Conservation (phyloP, 2,113 vertebrate genomes). For the Lethenteron reissneri region DNA sequence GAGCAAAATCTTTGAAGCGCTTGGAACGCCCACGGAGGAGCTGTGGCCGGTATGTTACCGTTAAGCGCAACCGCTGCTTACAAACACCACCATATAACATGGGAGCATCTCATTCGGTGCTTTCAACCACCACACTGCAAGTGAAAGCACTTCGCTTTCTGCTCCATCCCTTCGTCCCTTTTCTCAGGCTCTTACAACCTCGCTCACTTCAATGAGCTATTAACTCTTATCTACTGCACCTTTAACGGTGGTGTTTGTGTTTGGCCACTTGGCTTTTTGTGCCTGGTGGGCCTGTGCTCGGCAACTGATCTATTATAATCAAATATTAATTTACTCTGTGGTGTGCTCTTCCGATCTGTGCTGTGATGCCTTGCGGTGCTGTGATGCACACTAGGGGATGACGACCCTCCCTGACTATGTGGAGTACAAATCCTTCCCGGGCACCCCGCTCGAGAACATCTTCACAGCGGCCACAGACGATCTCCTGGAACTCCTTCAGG, state of each 20-base stretch:
- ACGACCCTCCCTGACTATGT: slow-evolving; percentile 74
- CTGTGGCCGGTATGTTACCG: slow-evolving; percentile 58
- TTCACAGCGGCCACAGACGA: slow-evolving; percentile 87
- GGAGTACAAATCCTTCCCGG: slow-evolving; percentile 72
- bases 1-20: slow-evolving; percentile 82
- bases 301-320: background rate
- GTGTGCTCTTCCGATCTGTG: background rate
- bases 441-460: slow-evolving; percentile 71
- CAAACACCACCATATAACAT: background rate
- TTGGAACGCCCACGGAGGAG: slow-evolving; percentile 79
- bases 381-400: slow-evolving; percentile 36
- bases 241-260: too few species aligned
- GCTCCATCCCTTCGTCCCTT: background rate
- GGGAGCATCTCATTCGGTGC: background rate
- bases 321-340: background rate
- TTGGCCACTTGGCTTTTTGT: too few species aligned
- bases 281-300: background rate
- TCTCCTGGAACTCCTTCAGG: slow-evolving; percentile 54
- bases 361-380: slow-evolving; percentile 1
- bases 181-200: background rate
- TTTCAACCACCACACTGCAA: background rate
- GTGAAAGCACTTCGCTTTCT: background rate
- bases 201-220: background rate
- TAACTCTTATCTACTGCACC: background rate
- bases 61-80: background rate